These are phyloP conservation scores for Apostichopus californicus DNA, from an alignment of 35 echinoderm and acorn worm species.

Conservation along the genomic window DNA sequence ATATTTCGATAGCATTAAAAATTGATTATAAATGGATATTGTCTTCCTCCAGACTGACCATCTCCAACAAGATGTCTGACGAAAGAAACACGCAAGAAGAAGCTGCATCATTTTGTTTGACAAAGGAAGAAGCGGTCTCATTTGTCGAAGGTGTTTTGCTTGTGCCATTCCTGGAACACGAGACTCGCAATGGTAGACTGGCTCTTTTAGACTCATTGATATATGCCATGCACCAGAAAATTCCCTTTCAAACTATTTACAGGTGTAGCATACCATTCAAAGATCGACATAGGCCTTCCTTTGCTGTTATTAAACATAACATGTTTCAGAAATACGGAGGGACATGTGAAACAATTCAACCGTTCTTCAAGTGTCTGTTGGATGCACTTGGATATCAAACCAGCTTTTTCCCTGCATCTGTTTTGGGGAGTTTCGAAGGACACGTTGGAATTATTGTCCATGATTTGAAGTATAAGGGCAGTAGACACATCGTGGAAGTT, in stretches of 20 bases:
- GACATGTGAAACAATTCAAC: background rate
- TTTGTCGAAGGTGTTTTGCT: background rate
- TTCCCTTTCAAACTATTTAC: background rate
- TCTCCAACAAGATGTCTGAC: background rate
- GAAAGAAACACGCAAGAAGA: background rate
- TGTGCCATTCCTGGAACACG: background rate
- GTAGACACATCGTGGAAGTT: conserved; percentile 31
- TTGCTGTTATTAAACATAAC: background rate
- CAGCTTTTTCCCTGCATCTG: background rate
- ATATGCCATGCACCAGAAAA: background rate
- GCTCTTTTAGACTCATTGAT: background rate
- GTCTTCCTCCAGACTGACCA: background rate
- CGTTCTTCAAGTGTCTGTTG: conserved; percentile 12
- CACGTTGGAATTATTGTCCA: conserved; percentile 33
- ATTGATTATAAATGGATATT: background rate
- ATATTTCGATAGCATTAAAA: no score
- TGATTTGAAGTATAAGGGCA: conserved; percentile 32
- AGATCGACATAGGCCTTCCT: background rate
- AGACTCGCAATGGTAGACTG: background rate
- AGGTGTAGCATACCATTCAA: background rate
- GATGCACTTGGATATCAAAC: conserved; percentile 47
- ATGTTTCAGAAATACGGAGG: background rate
- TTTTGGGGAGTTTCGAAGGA: background rate
- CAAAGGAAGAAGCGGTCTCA: background rate
- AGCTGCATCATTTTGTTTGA: background rate